phyloP scores from a whole-genome alignment of 2,113 vertebrate species.

The Jacana jacana region DNA sequence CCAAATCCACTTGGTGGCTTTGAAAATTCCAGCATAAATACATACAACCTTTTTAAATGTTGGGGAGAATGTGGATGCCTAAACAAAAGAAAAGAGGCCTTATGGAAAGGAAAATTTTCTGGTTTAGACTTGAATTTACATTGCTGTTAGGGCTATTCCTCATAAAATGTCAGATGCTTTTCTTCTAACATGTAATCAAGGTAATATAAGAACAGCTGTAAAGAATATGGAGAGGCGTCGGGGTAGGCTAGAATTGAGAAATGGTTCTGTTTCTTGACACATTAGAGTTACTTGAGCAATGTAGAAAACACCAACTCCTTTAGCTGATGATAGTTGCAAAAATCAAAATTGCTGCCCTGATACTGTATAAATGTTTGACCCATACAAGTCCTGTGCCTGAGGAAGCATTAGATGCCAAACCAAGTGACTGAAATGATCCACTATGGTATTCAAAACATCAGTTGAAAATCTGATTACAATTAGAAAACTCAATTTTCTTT shows the following conservation, averaged over 20 bases:
- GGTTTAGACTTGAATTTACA: background rate
- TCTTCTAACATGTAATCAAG: background rate
- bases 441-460: background rate
- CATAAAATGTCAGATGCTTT: background rate
- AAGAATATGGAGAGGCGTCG: background rate
- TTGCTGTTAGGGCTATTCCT: background rate
- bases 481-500: background rate
- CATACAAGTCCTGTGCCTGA: background rate
- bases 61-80: background rate
- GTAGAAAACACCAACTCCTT: background rate
- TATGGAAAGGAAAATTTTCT: background rate
- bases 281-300: background rate
- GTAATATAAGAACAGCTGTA: background rate
- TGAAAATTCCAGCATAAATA: constrained; percentile 23
- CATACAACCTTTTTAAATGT: background rate
- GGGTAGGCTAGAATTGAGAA: background rate
- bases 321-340: background rate
- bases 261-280: background rate
- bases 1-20: constrained; percentile 5
- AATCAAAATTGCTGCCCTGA: background rate
- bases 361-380: background rate
- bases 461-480: background rate
- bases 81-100: background rate
- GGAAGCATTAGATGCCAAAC: background rate
- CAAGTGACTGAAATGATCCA: background rate